Base-by-base conservation (phyloP, 2,113 vertebrate genomes). In the Atlantisia rogersi region DNA sequence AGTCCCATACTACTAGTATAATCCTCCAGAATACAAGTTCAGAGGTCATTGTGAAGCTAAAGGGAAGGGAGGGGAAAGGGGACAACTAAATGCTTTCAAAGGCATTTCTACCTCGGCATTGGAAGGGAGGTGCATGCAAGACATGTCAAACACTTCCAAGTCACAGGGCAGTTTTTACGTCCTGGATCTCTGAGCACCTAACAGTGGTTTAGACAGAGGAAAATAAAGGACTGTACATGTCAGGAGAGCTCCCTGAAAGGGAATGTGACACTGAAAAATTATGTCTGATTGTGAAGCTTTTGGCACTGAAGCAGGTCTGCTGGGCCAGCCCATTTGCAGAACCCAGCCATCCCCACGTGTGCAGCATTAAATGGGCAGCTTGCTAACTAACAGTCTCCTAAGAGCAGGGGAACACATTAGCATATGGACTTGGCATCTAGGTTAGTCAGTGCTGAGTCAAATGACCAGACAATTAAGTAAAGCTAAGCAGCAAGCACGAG, bases 391-490 rank as follows among this genome's bases (percentile, higher is more conserved):
- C 0, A 5, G 77, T 58, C 64, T 78, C 88, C 48, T 12, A 44
- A 15, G 68, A 83, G 87, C 87, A 77, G 31, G 37, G 68, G 58
- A 93, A 40, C 4, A 0, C 1, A 68, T 58, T 19, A 83, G 85
- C 73, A 56, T 9, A 40, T 10, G 82, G 68, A 92, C 86, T 68
- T 90, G 78, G 87, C 89, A 89, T 71, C 76, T 10, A 60, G 56
- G 75, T 11, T 35, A 84, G 42, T 9, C 89, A 68, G 15, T 39
- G 88, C 91, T 74, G 81, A 94, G 77, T 82, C 29, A 44, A 82
- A 94, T 42, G 73, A n/a, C 95, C 76, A 91, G 82, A 94, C 76
- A 88, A 94, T 79, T 94, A 89, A 95, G 84, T 60, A 91, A 94
- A 78, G 60, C 62, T 81, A 80, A 67, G 46, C 80, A 92, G 94